These are phyloP conservation scores for Porites australiensis DNA, from an alignment of 64 coral and sea anemone species.

Conservation along the genomic window DNA sequence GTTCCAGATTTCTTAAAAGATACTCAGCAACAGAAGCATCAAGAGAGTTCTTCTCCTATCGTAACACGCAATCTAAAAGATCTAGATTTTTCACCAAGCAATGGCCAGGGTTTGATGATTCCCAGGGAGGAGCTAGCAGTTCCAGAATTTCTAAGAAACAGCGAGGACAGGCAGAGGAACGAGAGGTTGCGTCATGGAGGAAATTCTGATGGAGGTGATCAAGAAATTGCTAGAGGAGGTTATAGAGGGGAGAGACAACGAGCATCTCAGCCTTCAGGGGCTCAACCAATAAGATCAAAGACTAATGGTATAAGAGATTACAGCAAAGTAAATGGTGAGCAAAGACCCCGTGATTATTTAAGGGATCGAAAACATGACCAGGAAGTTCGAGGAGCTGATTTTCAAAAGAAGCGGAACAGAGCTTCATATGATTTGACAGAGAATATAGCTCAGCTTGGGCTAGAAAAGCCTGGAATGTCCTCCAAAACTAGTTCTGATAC, in stretches of 20 bases:
- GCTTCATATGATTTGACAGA: background rate
- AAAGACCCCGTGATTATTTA: background rate
- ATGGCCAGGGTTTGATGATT: constrained; percentile 45
- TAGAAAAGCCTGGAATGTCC: background rate
- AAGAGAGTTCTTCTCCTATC: constrained; percentile 53
- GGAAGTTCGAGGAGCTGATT: background rate
- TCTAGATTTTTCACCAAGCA: constrained; percentile 38
- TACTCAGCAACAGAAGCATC: background rate
- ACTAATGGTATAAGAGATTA: constrained; percentile 6
- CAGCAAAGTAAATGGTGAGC: constrained; percentile 25
- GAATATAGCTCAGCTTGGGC: background rate
- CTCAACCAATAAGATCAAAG: background rate
- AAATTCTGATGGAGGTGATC: background rate
- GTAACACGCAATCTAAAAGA: constrained; percentile 55
- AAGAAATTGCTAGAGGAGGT: background rate
- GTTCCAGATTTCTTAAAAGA: constrained; percentile 75
- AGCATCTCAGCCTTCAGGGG: too few relatives aligned
- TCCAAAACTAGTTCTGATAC: constrained; percentile 32
- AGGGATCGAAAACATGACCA: constrained; percentile 5
- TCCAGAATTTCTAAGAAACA: constrained; percentile 65
- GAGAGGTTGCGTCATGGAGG: background rate
- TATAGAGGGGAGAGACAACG: background rate
- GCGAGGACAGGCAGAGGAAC: background rate
- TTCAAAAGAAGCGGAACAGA: background rate
- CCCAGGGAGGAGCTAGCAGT: constrained; percentile 57